Evolutionary conservation across 2,113 vertebrate genomes (phyloP), one percentile per base, ranked within the genome.

Genomic region (Synodontis membranacea): DNA sequence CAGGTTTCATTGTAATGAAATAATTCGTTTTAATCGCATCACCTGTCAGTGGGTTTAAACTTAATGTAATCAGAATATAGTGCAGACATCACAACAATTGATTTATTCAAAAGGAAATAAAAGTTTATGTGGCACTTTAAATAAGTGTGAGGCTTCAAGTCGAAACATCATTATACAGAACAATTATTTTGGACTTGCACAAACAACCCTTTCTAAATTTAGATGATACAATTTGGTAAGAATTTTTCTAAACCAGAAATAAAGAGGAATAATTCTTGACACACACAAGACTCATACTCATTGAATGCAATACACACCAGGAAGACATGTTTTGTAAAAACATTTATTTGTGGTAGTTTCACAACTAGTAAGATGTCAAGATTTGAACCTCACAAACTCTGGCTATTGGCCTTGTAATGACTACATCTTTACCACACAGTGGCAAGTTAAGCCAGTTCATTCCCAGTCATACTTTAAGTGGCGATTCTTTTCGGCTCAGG

Each of bases 331-430:
- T 28, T 82, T n/a, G 39, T 37, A 82, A 48, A 50, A 66, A 39
- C 12, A 28, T 70, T 70, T 88, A 86, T 86, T 86, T 80, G 52
- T 15, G 44, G 14, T 56, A 37, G 39, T 78, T 76, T 79, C 39
- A 44, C 28, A 74, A 76, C 50, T n/a, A 7, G 11, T 70, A 23
- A 81, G 70, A 52, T 8, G 58, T 42, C 10, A 8, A 72, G 37
- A 42, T 48, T 15, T 15, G 74, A 48, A 25, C 8, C 34, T 1
- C 34, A 72, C 34, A 44, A 25, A 44, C 21, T 75, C 11, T 37
- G 42, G 6, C 21, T 76, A 34, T 21, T 31, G 4, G 1, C 15
- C 46, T 78, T 2, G 31, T 78, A 8, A 50, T 52, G 46, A 52
- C n/a, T 19, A 23, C 3, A 68, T 31, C n/a, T n/a, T n/a, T n/a